These are phyloP conservation scores for Musca vetustissima DNA, from an alignment of 1,140 invertebrate species.

Conservation along the genomic window DNA sequence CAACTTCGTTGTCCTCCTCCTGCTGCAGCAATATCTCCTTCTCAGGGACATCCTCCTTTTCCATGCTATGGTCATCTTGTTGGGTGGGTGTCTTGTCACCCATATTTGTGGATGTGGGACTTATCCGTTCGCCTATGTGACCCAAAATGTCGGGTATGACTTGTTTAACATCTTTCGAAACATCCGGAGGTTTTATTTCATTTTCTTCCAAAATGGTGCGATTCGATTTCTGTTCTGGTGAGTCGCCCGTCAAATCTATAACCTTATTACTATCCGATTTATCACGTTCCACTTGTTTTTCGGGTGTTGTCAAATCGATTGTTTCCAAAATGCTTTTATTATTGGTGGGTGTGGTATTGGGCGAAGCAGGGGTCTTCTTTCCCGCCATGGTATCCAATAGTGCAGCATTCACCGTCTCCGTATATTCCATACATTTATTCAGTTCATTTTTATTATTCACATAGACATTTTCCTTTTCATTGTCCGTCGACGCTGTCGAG, in stretches of 20 bases:
- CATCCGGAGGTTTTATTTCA: conserved; percentile 38
- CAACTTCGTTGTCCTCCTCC: conserved; percentile 58
- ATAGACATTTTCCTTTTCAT: conserved; percentile 54
- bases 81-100: conserved; percentile 24
- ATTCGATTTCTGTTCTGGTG: conserved; percentile 23
- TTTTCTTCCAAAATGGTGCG: conserved; percentile 22
- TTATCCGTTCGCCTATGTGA: conserved; percentile 36
- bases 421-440: conserved; percentile 53
- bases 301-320: conserved; percentile 51
- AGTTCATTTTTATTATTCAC: conserved; percentile 53
- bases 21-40: conserved; percentile 64
- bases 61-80: conserved; percentile 33
- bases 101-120: conserved; percentile 22
- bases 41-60: conserved; percentile 56
- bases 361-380: conserved; percentile 34
- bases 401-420: conserved; percentile 51
- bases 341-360: conserved; percentile 44
- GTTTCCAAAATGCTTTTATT: conserved; percentile 46
- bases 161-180: conserved; percentile 50
- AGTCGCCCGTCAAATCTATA: conserved; percentile 37
- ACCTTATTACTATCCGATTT: conserved; percentile 45
- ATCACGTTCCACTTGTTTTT: conserved; percentile 37
- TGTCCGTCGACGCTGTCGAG: conserved; percentile 47
- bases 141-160: conserved; percentile 49
- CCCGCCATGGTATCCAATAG: conserved; percentile 45